Conservation (phyloP, 2,797 vertebrate species). For the Pelodytes ibericus region DNA sequence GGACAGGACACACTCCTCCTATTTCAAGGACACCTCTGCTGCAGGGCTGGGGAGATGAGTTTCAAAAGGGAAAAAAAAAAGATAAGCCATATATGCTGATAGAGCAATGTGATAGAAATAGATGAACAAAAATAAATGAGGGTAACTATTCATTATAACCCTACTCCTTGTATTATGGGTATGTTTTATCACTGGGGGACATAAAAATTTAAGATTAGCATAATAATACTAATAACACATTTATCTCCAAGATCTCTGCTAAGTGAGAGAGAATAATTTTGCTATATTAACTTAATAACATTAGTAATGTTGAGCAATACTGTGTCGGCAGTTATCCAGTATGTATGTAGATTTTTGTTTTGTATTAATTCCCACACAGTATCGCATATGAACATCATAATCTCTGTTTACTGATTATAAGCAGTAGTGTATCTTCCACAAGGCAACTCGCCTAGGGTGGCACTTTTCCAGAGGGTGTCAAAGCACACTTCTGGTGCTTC, state of each 20-base stretch:
- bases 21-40: slow-evolving; percentile 37
- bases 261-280: background rate
- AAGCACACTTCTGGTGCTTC: no score
- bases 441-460: no score
- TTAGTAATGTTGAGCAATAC: background rate
- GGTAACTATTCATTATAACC: slow-evolving; percentile 36
- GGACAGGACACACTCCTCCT: slow-evolving; percentile 28
- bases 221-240: slow-evolving; percentile 5
- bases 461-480: no score
- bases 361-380: no score
- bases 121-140: slow-evolving; percentile 18
- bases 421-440: no score
- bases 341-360: no score
- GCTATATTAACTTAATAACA: slow-evolving; percentile 1
- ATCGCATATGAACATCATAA: no score
- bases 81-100: slow-evolving; percentile 25
- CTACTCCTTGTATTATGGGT: slow-evolving; percentile 10
- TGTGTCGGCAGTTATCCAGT: no score
- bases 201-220: background rate
- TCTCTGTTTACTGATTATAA: no score
- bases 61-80: slow-evolving; percentile 18
- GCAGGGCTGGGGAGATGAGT: slow-evolving; percentile 1
- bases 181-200: slow-evolving; percentile 4
- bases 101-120: slow-evolving; percentile 16
- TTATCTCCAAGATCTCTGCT: background rate